A percentile compares a stretch with the other conserved stretches of the same genome.
Conservation (phyloP, 2,113 vertebrate species). For the Speoplatyrhinus poulsoni region DNA sequence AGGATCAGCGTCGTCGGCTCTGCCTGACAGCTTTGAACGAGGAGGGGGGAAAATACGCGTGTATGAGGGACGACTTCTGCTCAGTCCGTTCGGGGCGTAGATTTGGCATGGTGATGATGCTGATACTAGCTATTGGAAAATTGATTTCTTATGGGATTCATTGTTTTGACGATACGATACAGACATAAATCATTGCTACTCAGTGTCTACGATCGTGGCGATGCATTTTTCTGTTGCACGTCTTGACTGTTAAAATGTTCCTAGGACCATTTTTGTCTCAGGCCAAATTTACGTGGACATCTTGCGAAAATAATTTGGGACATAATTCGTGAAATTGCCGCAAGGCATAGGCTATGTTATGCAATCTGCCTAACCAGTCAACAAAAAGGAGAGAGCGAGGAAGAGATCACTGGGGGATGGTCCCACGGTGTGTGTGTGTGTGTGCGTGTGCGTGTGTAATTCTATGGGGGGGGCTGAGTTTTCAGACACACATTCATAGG, state of each 20-base stretch:
- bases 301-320: neutral
- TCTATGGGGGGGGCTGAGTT: neutral
- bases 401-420: neutral
- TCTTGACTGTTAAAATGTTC: too few relatives aligned
- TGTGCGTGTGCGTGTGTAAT: too few relatives aligned
- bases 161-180: too few relatives aligned
- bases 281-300: neutral
- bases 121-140: too few relatives aligned
- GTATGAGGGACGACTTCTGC: conserved; percentile 6
- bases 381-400: conserved; percentile 31
- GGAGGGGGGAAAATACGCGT: neutral
- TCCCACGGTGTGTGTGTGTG: neutral
- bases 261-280: neutral
- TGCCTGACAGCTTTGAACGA: conserved; percentile 62
- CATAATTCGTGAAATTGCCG: neutral
- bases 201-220: too few relatives aligned
- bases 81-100: conserved; percentile 12
- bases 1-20: conserved; percentile 46
- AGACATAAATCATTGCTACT: too few relatives aligned
- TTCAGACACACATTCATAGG: neutral
- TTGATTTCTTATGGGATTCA: too few relatives aligned
- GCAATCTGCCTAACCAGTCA: conserved; percentile 51
- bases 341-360: conserved; percentile 54
- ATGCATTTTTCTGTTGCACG: too few relatives aligned
- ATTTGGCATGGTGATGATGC: conserved; percentile 21